Evolutionary conservation across 92 coral and sea anemone species (phyloP).

Genomic region (Bergia sp.): DNA sequence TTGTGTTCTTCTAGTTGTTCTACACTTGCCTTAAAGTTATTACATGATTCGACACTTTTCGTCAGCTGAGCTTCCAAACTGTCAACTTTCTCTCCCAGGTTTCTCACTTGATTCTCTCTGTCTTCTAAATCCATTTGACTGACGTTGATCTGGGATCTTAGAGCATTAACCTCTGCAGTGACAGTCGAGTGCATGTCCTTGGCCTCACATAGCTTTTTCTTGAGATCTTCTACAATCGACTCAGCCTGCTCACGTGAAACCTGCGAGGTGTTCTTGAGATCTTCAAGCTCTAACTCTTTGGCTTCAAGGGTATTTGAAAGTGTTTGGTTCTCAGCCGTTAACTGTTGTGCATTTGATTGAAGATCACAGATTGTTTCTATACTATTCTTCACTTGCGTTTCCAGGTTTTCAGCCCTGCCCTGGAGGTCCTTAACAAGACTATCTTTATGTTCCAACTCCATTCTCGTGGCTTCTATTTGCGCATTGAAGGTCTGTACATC

Average conservation of each 20-base stretch:
- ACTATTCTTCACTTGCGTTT: slow-evolving; percentile 55
- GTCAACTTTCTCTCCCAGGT: slow-evolving; percentile 12
- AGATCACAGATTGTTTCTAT: slow-evolving; percentile 42
- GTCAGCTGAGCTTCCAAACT: slow-evolving; percentile 33
- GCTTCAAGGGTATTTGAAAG: slow-evolving; percentile 28
- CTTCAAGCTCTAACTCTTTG: slow-evolving; percentile 22
- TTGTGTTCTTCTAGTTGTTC: slow-evolving; percentile 1
- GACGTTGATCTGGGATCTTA: slow-evolving; percentile 11
- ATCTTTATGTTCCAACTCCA: slow-evolving; percentile 9
- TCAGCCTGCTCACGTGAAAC: slow-evolving; percentile 8
- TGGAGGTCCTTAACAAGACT: slow-evolving; percentile 50
- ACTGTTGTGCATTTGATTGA: slow-evolving; percentile 8
- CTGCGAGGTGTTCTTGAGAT: slow-evolving; percentile 14
- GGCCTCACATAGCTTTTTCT: slow-evolving; percentile 17
- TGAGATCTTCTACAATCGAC: slow-evolving; percentile 3
- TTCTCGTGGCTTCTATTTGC: slow-evolving; percentile 51
- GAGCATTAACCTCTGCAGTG: slow-evolving; percentile 12
- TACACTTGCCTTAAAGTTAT: slow-evolving; percentile 11
- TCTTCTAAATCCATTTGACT: slow-evolving; percentile 16
- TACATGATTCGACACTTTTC: slow-evolving; percentile 23
- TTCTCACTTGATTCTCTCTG: background rate
- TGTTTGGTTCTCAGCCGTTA: slow-evolving; percentile 15
- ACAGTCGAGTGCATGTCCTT: slow-evolving; percentile 5
- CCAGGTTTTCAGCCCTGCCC: slow-evolving; percentile 55
- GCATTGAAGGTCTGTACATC: slow-evolving; percentile 51